Base-by-base conservation (phyloP, 2,888 invertebrate genomes). In the Leucania comma region DNA sequence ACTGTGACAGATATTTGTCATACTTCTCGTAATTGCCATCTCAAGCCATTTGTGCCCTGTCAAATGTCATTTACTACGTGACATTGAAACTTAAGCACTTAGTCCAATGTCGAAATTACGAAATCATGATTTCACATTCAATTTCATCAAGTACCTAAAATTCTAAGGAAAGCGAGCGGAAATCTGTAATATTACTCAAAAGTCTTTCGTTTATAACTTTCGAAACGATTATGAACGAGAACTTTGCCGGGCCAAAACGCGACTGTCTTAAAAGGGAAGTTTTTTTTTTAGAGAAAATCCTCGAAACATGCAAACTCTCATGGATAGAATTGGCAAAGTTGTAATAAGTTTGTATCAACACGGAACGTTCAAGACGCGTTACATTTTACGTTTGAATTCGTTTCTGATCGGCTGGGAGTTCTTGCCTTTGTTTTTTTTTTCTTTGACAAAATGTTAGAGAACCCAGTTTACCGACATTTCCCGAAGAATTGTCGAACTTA, bases 291-390 rank as follows among this genome's bases (percentile, higher is more conserved):
- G 35, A 50, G 24, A 64, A 81, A 78, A 64, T 60, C 61, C 60
- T 26, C 32, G 60, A 81, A 73, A 84, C 82, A 70, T 63, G 61
- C 48, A 61, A 63, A 72, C 67, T 67, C 50, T 67, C 57, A 72
- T 70, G 29, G 72, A 73, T 62, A 57, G 69, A 69, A 84, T 65
- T 68, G 74, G 42, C 12, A 64, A 82, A 82, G 68, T 82, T 84
- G 59, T 82, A 75, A 78, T 71, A 82, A 82, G 80, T 80, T 78
- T 72, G 72, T 64, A 84, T 72, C 78, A 83, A 84, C 72, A 78
- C 56, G 58, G 38, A 63, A 68, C 72, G 64, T 78, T 68, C 63
- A 29, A 42, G 53, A 22, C 50, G 32, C 53, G 68, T 70, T 38
- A 74, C 68, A 66, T 68, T 78, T 70, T 66, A 58, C 58, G 60